phyloP scores from a whole-genome alignment of 2,888 invertebrate species.

The Brachynemurus nebulosus region DNA sequence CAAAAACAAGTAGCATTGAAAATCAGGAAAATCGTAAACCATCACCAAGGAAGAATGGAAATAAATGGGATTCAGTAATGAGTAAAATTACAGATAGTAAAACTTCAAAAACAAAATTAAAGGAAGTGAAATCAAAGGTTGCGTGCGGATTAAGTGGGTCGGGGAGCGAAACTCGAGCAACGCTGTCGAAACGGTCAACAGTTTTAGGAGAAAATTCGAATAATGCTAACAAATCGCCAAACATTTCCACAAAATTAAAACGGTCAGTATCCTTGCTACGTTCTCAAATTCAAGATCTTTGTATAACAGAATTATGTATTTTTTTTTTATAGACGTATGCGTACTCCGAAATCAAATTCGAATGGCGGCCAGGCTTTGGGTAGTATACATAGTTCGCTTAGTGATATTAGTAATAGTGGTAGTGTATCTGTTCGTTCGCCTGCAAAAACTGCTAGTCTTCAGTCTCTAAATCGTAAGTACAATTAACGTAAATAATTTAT shows the following conservation, averaged over 20 bases:
- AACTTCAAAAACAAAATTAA: constrained; percentile 52
- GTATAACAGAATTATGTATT: neutral
- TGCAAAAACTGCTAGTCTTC: neutral
- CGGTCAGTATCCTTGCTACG: too few species aligned
- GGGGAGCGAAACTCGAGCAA: constrained; percentile 5
- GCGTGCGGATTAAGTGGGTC: constrained; percentile 35
- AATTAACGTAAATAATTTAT: neutral
- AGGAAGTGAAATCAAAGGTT: constrained; percentile 81
- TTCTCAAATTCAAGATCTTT: too few species aligned
- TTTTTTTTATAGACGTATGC: constrained; percentile 3
- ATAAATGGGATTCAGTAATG: constrained; percentile 74
- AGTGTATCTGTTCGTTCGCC: neutral
- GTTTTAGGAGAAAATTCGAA: neutral
- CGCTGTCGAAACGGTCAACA: neutral
- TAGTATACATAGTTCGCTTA: constrained; percentile 58
- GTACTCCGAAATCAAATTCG: constrained; percentile 2
- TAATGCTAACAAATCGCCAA: too few species aligned
- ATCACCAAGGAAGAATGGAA: constrained; percentile 37
- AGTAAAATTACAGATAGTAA: constrained; percentile 63
- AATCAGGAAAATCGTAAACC: constrained; percentile 42
- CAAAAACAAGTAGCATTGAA: constrained; percentile 37
- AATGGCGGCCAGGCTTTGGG: constrained; percentile 22
- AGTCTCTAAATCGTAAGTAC: constrained; percentile 6
- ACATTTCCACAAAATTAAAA: too few species aligned
- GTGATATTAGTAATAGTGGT: constrained; percentile 47